These are phyloP conservation scores for Papilio glaucus DNA, from an alignment of 1,140 invertebrate species.

Conservation along the genomic window DNA sequence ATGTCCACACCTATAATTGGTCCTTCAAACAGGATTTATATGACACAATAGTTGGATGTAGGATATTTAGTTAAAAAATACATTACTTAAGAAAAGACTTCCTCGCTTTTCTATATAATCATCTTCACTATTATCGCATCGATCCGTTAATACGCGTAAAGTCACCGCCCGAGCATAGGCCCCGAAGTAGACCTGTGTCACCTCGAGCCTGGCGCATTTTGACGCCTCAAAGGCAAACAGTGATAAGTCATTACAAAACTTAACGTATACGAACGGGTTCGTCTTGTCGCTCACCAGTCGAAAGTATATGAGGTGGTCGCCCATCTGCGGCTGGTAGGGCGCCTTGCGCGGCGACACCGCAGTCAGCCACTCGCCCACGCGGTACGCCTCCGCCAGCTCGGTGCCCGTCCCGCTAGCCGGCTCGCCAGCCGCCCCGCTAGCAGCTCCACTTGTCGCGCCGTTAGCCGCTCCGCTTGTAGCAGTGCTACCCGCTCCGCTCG, in stretches of 20 bases:
- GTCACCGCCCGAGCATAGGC: too few relatives aligned
- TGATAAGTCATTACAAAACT: too few relatives aligned
- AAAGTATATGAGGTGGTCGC: slow-evolving; percentile 97
- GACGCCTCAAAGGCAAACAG: too few relatives aligned
- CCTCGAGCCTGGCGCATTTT: too few relatives aligned
- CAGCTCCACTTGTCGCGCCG: slow-evolving; percentile 50
- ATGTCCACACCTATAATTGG: too few relatives aligned
- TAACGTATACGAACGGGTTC: too few relatives aligned
- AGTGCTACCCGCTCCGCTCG: slow-evolving; percentile 58
- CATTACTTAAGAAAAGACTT: too few relatives aligned
- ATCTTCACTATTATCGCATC: too few relatives aligned
- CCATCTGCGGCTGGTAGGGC: slow-evolving; percentile 99
- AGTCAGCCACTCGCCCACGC: slow-evolving; percentile 97
- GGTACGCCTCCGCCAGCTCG: slow-evolving; percentile 91
- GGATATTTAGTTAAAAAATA: not conserved
- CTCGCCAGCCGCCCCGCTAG: slow-evolving; percentile 53
- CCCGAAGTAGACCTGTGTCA: too few relatives aligned
- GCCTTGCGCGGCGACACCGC: slow-evolving; percentile 95
- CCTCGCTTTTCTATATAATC: too few relatives aligned
- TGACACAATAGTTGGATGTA: too few relatives aligned
- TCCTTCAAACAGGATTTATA: slow-evolving; percentile 1
- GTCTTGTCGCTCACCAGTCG: slow-evolving; percentile 75
- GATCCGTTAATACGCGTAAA: too few relatives aligned
- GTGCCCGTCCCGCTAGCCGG: slow-evolving; percentile 66
- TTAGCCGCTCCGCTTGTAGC: slow-evolving; percentile 57